A percentile compares a stretch with the other conserved stretches of the same genome.
Evolutionary conservation across 2,888 invertebrate genomes (phyloP).

Genomic region (Ceraclea dissimilis): DNA sequence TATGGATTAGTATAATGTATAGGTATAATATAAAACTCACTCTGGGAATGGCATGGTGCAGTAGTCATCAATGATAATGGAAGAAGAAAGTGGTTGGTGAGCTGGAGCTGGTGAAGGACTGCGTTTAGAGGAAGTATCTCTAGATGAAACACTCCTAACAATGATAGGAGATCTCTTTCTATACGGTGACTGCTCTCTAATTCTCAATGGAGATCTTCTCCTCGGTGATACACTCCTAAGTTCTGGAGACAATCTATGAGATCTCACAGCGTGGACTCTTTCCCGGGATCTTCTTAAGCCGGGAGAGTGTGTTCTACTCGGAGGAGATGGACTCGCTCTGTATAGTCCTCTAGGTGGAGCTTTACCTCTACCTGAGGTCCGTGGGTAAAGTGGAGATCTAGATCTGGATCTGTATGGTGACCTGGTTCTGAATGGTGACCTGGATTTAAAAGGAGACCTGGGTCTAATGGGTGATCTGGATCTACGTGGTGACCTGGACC

Average conservation of each 20-base stretch:
- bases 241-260: too few relatives aligned
- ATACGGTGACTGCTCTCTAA: background rate
- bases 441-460: background rate
- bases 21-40: background rate
- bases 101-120: background rate
- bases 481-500: background rate
- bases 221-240: too few relatives aligned
- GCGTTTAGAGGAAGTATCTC: background rate
- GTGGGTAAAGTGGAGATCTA: background rate
- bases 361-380: background rate
- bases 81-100: too few relatives aligned
- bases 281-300: too few relatives aligned
- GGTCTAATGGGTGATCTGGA: constrained; percentile 2
- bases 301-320: too few relatives aligned
- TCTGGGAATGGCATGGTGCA: background rate
- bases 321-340: too few relatives aligned
- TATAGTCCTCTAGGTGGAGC: too few relatives aligned
- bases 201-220: too few relatives aligned
- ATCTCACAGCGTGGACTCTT: too few relatives aligned
- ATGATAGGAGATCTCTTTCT: background rate
- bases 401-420: background rate
- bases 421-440: background rate
- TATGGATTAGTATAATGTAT: too few relatives aligned
- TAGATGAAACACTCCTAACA: background rate
- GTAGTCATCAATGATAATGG: background rate